Base-by-base conservation (phyloP, 2,797 vertebrate genomes). In the Fistularia commersonii region DNA sequence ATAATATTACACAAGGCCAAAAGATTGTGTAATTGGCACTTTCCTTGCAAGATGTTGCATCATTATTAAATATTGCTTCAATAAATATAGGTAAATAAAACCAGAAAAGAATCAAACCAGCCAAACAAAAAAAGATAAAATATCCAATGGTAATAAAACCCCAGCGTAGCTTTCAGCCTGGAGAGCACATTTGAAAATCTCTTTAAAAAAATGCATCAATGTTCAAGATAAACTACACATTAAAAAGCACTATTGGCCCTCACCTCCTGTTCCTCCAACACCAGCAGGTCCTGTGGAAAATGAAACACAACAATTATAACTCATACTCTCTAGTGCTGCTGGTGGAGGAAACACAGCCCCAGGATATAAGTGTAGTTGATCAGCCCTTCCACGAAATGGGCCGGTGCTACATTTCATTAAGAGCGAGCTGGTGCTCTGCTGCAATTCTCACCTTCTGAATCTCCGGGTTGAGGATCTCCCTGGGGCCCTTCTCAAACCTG, bases 211-310 rank as follows among this genome's bases (percentile, higher is more conserved):
- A 5, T 12, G 23, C 32, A 13, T 7, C 11, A 42, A 13, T 8
- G 14, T 23, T 23, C 4, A 23, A 23, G 23, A 23, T 23, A 23
- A 23, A 57, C 31, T 9, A 37, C 53, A 57, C 11, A 1, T 5
- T 14, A 32, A 9, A 47, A 39, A 23, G 12, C 36, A 32, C 32
- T 11, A 8, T 48, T 14, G 39, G 54, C 14, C 14, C 50, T 81
- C 84, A 98, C 97, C 93, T 99, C 97, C 84, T 99, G 97, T 60
- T 99, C 97, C 76, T 99, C 97, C 68, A 99, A 77, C 89, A 99
- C 97, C 83, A 99, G 86, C 78, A 99, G 91, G 73, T 99, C 97
- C 97, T 99, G 89, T 66, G 76, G 69, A 76, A 84, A 52, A 62
- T 55, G 72, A 10, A 44, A 77, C 41, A 71, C 14, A 44, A 58